These are phyloP conservation scores for Carcharodon carcharias DNA, from an alignment of 2,797 vertebrate genomes.

Conservation along the genomic window DNA sequence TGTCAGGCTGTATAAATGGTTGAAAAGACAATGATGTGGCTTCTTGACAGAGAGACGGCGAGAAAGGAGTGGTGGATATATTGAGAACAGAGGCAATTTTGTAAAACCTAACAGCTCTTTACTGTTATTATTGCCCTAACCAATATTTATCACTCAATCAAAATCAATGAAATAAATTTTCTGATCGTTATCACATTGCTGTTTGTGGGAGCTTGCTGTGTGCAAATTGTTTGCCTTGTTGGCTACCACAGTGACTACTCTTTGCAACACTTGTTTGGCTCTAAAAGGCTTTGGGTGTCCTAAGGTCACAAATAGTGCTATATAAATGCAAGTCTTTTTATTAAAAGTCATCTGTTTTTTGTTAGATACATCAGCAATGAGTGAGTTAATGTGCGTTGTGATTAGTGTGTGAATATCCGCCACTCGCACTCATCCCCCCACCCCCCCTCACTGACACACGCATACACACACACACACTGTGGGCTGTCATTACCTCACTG, in stretches of 20 bases:
- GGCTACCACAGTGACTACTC: neutral
- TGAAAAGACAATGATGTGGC: neutral
- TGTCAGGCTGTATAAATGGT: no score
- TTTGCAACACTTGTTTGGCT: neutral
- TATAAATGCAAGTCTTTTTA: neutral
- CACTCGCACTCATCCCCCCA: neutral
- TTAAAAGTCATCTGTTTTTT: no score
- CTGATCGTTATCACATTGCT: neutral
- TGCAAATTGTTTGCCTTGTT: neutral
- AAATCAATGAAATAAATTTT: neutral
- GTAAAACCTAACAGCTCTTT: neutral
- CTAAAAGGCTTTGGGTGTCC: neutral
- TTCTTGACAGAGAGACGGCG: neutral
- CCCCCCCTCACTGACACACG: neutral
- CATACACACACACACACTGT: neutral
- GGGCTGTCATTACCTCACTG: conserved; percentile 33
- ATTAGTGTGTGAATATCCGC: neutral
- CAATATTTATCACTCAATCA: neutral
- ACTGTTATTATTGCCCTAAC: neutral
- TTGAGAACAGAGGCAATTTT: neutral
- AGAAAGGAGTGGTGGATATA: no score
- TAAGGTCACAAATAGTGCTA: neutral
- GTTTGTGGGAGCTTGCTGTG: neutral
- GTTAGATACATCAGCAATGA: neutral
- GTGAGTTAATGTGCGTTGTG: neutral